A percentile compares a stretch with the other conserved stretches of the same genome.
Evolutionary conservation across 2,113 vertebrate species (phyloP).

Genomic region (Oreotragus oreotragus): DNA sequence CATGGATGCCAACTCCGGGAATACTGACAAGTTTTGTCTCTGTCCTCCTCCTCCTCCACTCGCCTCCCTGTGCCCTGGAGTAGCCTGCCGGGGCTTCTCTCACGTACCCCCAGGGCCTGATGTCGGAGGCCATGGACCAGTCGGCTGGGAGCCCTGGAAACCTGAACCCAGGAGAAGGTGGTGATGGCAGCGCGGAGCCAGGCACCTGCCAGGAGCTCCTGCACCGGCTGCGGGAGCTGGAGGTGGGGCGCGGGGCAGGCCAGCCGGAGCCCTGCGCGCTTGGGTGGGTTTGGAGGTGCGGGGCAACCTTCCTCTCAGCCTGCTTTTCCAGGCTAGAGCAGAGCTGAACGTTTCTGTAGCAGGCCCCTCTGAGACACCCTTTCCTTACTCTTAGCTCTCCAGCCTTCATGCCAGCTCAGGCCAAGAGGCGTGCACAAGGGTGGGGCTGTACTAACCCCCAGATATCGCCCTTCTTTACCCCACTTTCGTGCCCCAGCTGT

Average conservation of each 20-base stretch:
- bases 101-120: conserved; percentile 55
- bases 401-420: no score
- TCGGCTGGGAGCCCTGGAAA: conserved; percentile 56
- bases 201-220: conserved; percentile 82
- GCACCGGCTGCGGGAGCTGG: conserved; percentile 83
- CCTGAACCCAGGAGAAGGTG: conserved; percentile 59
- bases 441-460: not conserved
- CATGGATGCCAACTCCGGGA: not conserved
- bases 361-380: not conserved
- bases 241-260: conserved; percentile 61
- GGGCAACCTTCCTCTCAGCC: not conserved
- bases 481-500: not conserved
- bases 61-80: not conserved
- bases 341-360: not conserved
- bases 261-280: not conserved
- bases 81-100: not conserved
- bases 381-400: not conserved
- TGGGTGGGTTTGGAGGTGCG: not conserved
- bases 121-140: conserved; percentile 79
- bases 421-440: not conserved
- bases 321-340: not conserved
- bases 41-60: not conserved
- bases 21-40: not conserved
- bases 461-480: not conserved
- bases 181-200: conserved; percentile 57